A percentile compares a stretch with the other conserved stretches of the same genome.
phyloP scores from a whole-genome alignment of 1,140 invertebrate genomes.

The Medauroidea extradentata region DNA sequence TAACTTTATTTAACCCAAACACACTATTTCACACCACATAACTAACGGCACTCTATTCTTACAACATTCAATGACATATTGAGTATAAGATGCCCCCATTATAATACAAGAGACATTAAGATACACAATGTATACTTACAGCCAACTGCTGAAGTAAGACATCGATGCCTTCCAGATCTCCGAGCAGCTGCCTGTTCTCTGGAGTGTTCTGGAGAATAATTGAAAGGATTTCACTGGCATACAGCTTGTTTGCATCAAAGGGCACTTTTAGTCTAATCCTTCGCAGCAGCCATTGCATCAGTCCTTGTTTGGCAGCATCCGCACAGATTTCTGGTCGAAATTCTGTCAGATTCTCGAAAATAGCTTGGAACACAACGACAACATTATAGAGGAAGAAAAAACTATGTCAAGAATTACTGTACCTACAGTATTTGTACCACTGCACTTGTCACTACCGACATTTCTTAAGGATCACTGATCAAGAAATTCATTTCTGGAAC shows the following conservation, averaged over 20 bases:
- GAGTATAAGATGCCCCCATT: too few species aligned
- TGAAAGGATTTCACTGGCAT: conserved; percentile 92
- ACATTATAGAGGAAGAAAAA: too few species aligned
- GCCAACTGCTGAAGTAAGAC: conserved; percentile 92
- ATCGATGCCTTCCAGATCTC: conserved; percentile 94
- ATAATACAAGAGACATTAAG: too few species aligned
- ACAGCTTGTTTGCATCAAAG: conserved; percentile 95
- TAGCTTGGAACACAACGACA: conserved; percentile 49
- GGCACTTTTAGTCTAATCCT: conserved; percentile 79
- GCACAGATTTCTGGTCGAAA: conserved; percentile 76
- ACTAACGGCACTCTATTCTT: too few species aligned
- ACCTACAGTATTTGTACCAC: too few species aligned
- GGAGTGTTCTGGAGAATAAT: conserved; percentile 89
- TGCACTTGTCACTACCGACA: too few species aligned
- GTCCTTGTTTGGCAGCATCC: conserved; percentile 83
- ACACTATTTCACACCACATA: too few species aligned
- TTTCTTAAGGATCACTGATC: too few species aligned
- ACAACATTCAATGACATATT: too few species aligned
- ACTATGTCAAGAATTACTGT: too few species aligned
- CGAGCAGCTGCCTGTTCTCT: conserved; percentile 77
- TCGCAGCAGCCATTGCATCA: conserved; percentile 90
- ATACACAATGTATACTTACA: conserved; percentile 60
- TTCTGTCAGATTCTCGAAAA: conserved; percentile 91
- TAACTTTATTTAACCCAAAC: too few species aligned
- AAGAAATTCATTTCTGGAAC: too few species aligned